Evolutionary conservation across 2,113 vertebrate species (phyloP), one percentile per base, ranked within the genome.

Genomic region (Alethe castanea): DNA sequence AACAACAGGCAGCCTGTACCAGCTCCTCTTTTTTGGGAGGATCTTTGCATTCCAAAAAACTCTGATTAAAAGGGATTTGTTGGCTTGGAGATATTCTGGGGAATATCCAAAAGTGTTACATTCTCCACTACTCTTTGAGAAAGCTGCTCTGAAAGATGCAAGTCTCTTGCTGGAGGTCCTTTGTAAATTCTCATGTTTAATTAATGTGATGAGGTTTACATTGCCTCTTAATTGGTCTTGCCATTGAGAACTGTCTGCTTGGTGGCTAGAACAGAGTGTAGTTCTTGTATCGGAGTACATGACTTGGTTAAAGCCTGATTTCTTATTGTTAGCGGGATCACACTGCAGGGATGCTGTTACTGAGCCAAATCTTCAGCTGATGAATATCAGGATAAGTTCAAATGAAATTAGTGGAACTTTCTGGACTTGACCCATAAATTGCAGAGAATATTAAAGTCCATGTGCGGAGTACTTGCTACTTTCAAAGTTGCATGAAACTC

Each of bases 131-230:
- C 24, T 84, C 53, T 96, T 91, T 92, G 44, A 61, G 72, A 94
- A 94, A 94, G 77, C 66, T 11, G 2, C n/a, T 65, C 40, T 88
- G 73, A 86, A 45, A 86, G 38, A 86, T 77, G 56, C 45, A 91
- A 91, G 57, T 48, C 76, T 87, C 77, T 96, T 86, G 50, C 72
- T 95, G 28, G 80, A 92, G 36, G 60, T 89, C 65, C 86, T 96
- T 72, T 91, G 92, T 95, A 96, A 89, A 95, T 96, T 96, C 93
- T 96, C 62, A 62, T 96, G 86, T 95, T 97, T 97, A 97, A 97
- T 95, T 96, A 91, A 95, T 45, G 1, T 90, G 82, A 78, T 86
- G 80, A 72, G 84, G 80, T 97, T 97, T 97, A 88, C 72, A 53
- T 60, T 92, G 78, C 80, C 1, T 4, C 71, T 95, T 98, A 96